Conservation (phyloP, 1,140 invertebrate species). For the Papilio machaon region DNA sequence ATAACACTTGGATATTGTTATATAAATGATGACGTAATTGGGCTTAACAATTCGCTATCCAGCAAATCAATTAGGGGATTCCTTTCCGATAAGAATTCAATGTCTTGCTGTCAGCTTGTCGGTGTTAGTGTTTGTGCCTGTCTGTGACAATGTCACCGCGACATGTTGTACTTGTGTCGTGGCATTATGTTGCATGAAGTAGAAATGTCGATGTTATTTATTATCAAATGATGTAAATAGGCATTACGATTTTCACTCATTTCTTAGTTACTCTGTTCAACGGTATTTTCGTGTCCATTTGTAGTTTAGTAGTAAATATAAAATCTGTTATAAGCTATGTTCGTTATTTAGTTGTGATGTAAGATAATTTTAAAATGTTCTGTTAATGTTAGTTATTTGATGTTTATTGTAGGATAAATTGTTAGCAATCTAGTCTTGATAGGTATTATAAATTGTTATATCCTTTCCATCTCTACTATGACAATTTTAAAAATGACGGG, state of each 20-base stretch:
- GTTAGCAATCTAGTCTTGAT: background rate
- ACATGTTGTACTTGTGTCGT: conserved; percentile 9
- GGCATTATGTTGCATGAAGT: conserved; percentile 22
- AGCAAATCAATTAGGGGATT: background rate
- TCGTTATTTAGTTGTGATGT: background rate
- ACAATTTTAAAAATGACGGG: background rate
- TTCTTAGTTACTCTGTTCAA: background rate
- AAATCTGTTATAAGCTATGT: background rate
- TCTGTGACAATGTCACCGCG: background rate
- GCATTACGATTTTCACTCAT: background rate
- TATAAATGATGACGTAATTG: background rate
- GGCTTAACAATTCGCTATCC: conserved; percentile 7
- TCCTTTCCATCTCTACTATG: background rate
- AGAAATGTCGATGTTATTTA: background rate
- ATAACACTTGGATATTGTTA: too few relatives aligned
- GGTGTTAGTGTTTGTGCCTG: conserved; percentile 32
- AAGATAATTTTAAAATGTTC: background rate
- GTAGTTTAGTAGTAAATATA: background rate
- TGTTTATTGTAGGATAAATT: background rate
- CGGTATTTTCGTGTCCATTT: background rate
- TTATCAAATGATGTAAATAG: background rate
- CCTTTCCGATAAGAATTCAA: conserved; percentile 1
- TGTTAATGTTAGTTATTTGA: background rate
- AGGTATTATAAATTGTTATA: background rate
- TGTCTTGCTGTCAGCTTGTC: conserved; percentile 23